phyloP scores from a whole-genome alignment of 2,113 vertebrate genomes.

The Centropus unirufus region DNA sequence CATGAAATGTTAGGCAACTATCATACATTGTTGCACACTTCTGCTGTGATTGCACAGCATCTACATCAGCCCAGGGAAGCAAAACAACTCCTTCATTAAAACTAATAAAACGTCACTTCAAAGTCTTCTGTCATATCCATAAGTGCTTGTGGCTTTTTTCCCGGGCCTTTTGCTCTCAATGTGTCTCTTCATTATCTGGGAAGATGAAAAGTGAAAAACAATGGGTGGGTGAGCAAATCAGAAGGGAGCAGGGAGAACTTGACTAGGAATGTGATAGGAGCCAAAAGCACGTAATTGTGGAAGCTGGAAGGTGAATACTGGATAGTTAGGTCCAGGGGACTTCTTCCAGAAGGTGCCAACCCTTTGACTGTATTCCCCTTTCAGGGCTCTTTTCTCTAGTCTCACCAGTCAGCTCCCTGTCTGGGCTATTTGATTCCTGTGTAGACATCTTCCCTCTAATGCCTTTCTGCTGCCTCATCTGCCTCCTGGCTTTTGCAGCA shows the following conservation, averaged over 20 bases:
- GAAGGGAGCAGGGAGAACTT: background rate
- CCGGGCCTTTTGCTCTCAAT: background rate
- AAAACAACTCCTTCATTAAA: background rate
- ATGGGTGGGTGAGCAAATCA: background rate
- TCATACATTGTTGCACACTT: background rate
- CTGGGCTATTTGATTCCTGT: rapidly evolving
- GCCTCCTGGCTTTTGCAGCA: background rate
- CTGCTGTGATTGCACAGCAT: background rate
- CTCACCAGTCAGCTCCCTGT: rapidly evolving
- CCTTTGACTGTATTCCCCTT: background rate
- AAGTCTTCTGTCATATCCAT: rapidly evolving
- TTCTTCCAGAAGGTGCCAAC: background rate
- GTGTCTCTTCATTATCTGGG: background rate
- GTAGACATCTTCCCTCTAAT: rapidly evolving
- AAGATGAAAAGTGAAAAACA: background rate
- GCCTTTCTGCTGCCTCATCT: background rate
- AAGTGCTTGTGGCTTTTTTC: rapidly evolving
- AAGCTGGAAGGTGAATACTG: background rate
- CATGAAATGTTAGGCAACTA: too few relatives aligned
- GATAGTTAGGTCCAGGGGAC: background rate
- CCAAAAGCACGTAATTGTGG: rapidly evolving
- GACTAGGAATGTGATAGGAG: background rate
- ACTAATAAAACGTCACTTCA: background rate
- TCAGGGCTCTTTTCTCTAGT: background rate
- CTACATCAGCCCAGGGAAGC: background rate